Evolutionary conservation across 2,113 vertebrate genomes (phyloP), one percentile per base, ranked within the genome.

Genomic region (Odobenus rosmarus): DNA sequence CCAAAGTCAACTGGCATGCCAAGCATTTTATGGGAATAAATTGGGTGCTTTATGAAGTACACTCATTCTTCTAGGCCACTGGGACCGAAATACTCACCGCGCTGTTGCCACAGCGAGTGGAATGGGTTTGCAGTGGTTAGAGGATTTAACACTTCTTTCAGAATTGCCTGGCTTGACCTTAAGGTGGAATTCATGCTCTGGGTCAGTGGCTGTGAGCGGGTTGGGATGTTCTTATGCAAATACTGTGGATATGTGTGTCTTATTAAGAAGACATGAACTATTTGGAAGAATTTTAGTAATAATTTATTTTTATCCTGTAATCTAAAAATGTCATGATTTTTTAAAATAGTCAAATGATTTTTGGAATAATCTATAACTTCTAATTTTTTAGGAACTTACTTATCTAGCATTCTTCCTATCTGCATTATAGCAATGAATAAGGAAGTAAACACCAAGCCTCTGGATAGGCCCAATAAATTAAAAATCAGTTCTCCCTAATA

Each of bases 1-100:
- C 57, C 49, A 33, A 83, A 91, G 64, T 93, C 85, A 79, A 24
- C 24, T 84, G 79, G 64, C 42, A 36, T 91, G 64, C 53, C 42
- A 74, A 67, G 31, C 24, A 79, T 93, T 97, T 96, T 86, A 84
- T 93, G 89, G 85, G 72, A 95, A 96, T 89, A 91, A 94, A 89
- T 93, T 94, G 77, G 49, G 85, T 97, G 85, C 91, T 64, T 95
- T 53, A 55, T 83, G 53, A 93, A 88, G 79, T 42, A 84, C 16
- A 82, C 33, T 94, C 57, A 64, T 77, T 74, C 53, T 93, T 94
- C 4, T 19, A 57, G 72, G 90, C 59, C 72, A 36, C 62, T 72
- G 95, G 53, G 96, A 91, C 72, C 3, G 2, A 53, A 86, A 79
- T 85, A 53, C 42, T 93, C 31, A 67, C 72, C 23, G 4, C 1